These are phyloP conservation scores for Bubo scandiacus DNA, from an alignment of 2,113 vertebrate genomes.

Conservation along the genomic window DNA sequence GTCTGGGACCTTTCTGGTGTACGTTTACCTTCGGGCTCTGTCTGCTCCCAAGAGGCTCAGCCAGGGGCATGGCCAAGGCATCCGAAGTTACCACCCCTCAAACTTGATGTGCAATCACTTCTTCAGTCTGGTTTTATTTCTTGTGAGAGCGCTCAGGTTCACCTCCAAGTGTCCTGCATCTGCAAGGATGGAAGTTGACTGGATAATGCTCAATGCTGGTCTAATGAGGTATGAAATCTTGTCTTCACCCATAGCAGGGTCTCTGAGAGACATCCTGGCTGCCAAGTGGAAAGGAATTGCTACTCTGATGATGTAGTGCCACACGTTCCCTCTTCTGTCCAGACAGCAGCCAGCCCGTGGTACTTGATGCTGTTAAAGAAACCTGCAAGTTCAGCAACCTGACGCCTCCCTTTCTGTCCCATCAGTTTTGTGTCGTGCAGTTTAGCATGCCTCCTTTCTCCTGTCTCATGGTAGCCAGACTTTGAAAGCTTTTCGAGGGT, in stretches of 20 bases:
- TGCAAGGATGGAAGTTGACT: neutral
- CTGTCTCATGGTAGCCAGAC: neutral
- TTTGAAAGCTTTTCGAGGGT: neutral
- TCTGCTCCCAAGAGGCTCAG: neutral
- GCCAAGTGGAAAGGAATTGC: neutral
- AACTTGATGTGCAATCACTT: neutral
- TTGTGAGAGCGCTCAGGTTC: neutral
- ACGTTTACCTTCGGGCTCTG: rapidly evolving
- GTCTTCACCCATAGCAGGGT: neutral
- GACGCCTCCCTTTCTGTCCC: neutral
- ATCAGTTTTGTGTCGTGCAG: neutral
- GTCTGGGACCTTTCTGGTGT: neutral
- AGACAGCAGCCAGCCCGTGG: neutral
- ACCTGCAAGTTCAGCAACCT: neutral
- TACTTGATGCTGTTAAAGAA: neutral
- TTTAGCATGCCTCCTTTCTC: neutral
- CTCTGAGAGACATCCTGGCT: neutral
- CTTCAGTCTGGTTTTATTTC: neutral
- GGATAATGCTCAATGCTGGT: neutral
- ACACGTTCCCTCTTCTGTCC: neutral
- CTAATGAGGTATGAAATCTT: neutral
- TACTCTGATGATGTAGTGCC: neutral
- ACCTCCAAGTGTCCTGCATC: neutral
- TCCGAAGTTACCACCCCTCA: neutral
- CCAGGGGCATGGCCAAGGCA: neutral